Evolutionary conservation across 92 coral and sea anemone species (phyloP), one percentile per base, ranked within the genome.

Genomic region (Umimayanthus chanpuru): DNA sequence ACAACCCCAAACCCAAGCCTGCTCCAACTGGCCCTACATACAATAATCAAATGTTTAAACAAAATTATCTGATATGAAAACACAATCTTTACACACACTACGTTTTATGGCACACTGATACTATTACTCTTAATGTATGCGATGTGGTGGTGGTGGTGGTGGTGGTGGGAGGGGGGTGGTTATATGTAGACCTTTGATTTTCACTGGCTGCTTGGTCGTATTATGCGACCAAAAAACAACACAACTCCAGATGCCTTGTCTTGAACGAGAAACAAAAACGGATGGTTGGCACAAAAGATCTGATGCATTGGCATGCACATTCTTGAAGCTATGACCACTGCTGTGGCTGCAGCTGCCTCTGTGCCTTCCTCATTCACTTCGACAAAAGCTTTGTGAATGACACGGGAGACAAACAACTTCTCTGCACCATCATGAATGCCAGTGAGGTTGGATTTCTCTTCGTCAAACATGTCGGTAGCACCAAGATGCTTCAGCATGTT

Each of bases 331-430:
- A 93, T 88, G 21, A 92, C 93, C 29, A 87, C 93, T 4, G 90
- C 98, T 0, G 98, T 93, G 2, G 98, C 96, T 40, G 98, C 98
- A 0, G 98, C 98, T 28, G 98, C 96, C 83, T 96, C 98, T 23
- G 98, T 94, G 43, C 98, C 98, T 70, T 96, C 90, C 80, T 96
- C 98, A 61, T 96, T 93, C 12, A 96, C 98, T 29, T 96, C 98
- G 47, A 96, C 96, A 90, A 94, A 96, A 7, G 98, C 96, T 91
- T 96, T 95, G 89, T 96, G 98, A 70, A 93, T 81, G 20, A 93
- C 95, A 21, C 87, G 87, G 38, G 98, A 93, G 47, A 96, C 95
- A 84, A 65, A 87, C 29, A 94, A 55, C 86, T 80, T 92, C 73
- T 89, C 96, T 26, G 88, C 89, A 16, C 92, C 91, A 44, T 73